These are phyloP conservation scores for Cottus gobio DNA, from an alignment of 2,113 vertebrate genomes.

Conservation along the genomic window DNA sequence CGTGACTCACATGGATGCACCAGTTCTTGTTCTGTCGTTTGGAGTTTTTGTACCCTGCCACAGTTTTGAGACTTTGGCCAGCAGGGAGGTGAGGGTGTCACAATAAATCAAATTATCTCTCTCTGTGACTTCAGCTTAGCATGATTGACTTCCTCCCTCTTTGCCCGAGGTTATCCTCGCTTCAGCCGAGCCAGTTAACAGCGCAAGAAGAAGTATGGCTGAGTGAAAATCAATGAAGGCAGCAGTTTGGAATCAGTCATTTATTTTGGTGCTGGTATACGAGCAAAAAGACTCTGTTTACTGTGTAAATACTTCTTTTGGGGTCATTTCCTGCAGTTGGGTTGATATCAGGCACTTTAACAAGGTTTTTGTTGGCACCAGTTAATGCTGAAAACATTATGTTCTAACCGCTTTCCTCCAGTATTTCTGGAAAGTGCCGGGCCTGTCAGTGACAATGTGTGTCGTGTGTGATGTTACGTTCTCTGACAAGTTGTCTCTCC, in stretches of 20 bases:
- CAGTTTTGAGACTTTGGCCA: neutral
- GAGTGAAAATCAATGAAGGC: neutral
- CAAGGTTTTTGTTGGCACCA: neutral
- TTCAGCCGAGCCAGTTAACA: neutral
- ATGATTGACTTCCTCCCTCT: constrained; percentile 18
- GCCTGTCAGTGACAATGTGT: neutral
- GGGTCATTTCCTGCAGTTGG: neutral
- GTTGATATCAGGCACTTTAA: neutral
- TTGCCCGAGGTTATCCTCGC: neutral
- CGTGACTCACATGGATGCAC: neutral
- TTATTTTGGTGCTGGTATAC: neutral
- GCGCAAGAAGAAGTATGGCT: neutral
- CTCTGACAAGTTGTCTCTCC: neutral
- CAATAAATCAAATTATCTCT: constrained; percentile 20
- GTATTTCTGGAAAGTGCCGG: neutral
- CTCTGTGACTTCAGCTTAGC: constrained; percentile 5
- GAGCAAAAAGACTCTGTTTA: neutral
- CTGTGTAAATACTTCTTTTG: neutral
- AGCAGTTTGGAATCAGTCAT: neutral
- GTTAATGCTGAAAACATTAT: neutral
- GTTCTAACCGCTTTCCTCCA: neutral
- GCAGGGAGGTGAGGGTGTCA: neutral
- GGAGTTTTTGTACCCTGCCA: neutral
- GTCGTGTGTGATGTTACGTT: constrained; percentile 2
- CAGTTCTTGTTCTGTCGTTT: neutral